Base-by-base conservation (phyloP, 1,140 invertebrate genomes). In the Gonioctena quinquepunctata region DNA sequence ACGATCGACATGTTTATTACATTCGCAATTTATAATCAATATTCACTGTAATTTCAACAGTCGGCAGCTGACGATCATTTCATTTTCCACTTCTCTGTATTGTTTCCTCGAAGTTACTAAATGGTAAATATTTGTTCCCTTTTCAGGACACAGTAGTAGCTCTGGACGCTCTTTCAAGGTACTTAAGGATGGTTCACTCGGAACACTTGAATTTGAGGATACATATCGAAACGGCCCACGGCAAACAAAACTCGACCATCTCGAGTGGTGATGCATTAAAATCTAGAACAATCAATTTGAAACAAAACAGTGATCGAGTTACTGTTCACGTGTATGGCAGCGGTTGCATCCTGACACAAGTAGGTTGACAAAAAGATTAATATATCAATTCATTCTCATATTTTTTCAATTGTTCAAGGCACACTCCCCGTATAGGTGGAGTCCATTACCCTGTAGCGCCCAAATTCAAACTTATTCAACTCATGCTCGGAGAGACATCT, bases 261-360 rank as follows among this genome's bases (percentile, higher is more conserved):
- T 74, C 28, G 7, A 54, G 71, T 21, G 68, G 66, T 1, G 75
- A 78, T 56, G 67, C 70, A 19, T 26, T 77, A 2, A 80, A 74
- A 66, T 72, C 77, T 5, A 77, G 74, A 66, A 50, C 71, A 62
- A 42, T 79, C 13, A 42, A 59, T 21, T 26, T 89, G 33, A 83
- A 84, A 2, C 76, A 25, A n/a, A 27, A 25, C 7, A 48, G 69
- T 62, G 42, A 68, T 76, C 19, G 64, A n/a, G 86, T 84, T 3
- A 72, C 76, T 19, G 78, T 89, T 0, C 82, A 86, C 18, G 77
- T 88, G 2, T 80, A 83, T 25, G 90, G 90, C 5, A 80, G 85
- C 18, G 90, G 90, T 18, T 91, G 90, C 78, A 85, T 87, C 65
- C 78, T 91, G 25, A 80, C 88, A 2, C 89, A 88, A 77, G 87